phyloP scores from a whole-genome alignment of 2,888 invertebrate species.

The Polietes domitor region DNA sequence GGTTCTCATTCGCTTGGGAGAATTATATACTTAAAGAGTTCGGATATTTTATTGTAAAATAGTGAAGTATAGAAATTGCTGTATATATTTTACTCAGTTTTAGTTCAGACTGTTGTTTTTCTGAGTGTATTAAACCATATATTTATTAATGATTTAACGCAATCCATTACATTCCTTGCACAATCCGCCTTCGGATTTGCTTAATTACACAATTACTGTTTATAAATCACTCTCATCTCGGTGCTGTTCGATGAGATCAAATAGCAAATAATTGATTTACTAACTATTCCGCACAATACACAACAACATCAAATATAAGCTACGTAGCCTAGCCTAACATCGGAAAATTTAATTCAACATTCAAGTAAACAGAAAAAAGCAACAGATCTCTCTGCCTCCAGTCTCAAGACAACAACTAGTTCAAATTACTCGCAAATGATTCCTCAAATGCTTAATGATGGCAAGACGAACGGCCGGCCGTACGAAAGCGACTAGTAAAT shows the following conservation, averaged over 20 bases:
- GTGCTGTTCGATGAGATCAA: neutral
- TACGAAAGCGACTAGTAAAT: slow-evolving; percentile 1
- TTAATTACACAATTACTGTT: slow-evolving; percentile 7
- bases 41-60: no score
- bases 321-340: neutral
- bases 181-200: neutral
- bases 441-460: neutral
- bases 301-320: no score
- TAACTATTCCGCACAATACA: neutral
- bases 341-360: neutral
- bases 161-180: no score
- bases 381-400: neutral
- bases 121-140: no score
- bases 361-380: neutral
- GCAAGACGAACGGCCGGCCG: neutral
- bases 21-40: no score
- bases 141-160: no score
- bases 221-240: slow-evolving; percentile 15
- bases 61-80: no score
- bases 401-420: neutral
- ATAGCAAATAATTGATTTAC: slow-evolving; percentile 15
- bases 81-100: no score
- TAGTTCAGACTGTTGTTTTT: no score
- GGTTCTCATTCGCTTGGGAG: no score
- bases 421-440: slow-evolving; percentile 9